Evolutionary conservation across 2,888 invertebrate genomes (phyloP), one percentile per base, ranked within the genome.

Genomic region (Tachina fera): DNA sequence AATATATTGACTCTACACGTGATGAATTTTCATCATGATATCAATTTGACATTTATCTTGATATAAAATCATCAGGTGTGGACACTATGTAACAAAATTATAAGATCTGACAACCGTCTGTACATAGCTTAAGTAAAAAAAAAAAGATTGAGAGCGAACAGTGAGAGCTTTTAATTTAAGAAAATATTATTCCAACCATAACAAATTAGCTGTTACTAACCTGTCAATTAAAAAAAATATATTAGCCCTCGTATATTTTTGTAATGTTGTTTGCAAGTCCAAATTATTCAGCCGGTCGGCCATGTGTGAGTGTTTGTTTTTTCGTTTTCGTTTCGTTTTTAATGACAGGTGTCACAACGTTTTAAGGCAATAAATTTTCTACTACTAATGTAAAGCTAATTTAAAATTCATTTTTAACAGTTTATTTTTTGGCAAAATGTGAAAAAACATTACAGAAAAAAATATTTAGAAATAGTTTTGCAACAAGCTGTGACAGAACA

Each of bases 281-380:
- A 68, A 56, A 67, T 63, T 49, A 47, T 56, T 60, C 13, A 60
- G 67, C 16, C 31, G 60, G 53, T 49, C 71, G 61, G 63, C 60
- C 71, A 45, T 68, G 43, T 49, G 14, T 43, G 16, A 41, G 51
- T 58, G 56, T 61, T 16, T 47, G 74, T 9, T 74, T 75, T 22
- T 16, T 22, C 5, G 39, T 56, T 77, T 58, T 68, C 51, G 41
- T 43, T 5, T 60, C 6, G 22, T 56, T 67, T 22, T 85, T 82
- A 80, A 80, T 83, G 79, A 78, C 79, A 86, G 83, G 76, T 86
- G 86, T 83, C 79, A 83, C 86, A 80, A 76, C 83, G 72, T 76
- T 83, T 76, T 79, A 49, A 83, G 71, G 71, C 79, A 68, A 86
- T 86, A 86, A 72, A 83, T 86, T 83, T 76, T 83, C 39, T 41